A percentile compares a stretch with the other conserved stretches of the same genome.
phyloP scores from a whole-genome alignment of 1,140 invertebrate species.

The Caenorhabditis briggsae region DNA sequence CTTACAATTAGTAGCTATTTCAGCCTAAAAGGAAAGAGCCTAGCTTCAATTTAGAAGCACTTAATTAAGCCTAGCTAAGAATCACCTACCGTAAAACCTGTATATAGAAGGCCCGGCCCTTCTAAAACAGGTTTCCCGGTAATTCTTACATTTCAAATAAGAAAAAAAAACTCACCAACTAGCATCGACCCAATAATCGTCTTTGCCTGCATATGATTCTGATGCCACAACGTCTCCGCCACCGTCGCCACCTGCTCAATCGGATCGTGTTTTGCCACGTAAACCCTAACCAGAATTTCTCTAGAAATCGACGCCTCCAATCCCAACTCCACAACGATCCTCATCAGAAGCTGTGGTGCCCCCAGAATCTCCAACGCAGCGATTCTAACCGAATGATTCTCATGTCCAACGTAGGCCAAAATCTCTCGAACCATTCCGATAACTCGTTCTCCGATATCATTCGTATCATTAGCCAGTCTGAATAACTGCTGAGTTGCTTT shows the following conservation, averaged over 20 bases:
- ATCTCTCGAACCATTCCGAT: slow-evolving; percentile 44
- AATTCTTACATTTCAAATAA: no score
- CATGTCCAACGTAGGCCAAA: slow-evolving; percentile 44
- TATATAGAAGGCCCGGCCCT: no score
- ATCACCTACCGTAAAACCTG: no score
- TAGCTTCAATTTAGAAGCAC: no score
- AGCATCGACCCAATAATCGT: slow-evolving; percentile 42
- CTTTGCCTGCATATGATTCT: slow-evolving; percentile 56
- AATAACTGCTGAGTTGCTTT: slow-evolving; percentile 50
- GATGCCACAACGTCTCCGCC: neutral
- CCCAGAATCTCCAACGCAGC: slow-evolving; percentile 54
- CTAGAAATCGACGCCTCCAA: slow-evolving; percentile 33
- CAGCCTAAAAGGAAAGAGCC: no score
- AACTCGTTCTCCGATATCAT: slow-evolving; percentile 49
- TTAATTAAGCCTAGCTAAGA: no score
- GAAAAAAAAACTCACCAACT: slow-evolving; percentile 46
- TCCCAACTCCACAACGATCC: slow-evolving; percentile 46
- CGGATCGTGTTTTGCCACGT: slow-evolving; percentile 41
- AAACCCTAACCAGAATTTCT: slow-evolving; percentile 48
- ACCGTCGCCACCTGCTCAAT: slow-evolving; percentile 12
- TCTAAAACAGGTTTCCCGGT: no score
- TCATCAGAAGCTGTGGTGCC: slow-evolving; percentile 55
- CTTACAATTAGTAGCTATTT: no score
- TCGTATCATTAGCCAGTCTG: slow-evolving; percentile 50
- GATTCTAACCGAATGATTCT: slow-evolving; percentile 53